Base-by-base conservation (phyloP, 2,797 vertebrate genomes). In the Petrocephalus sullivani region DNA sequence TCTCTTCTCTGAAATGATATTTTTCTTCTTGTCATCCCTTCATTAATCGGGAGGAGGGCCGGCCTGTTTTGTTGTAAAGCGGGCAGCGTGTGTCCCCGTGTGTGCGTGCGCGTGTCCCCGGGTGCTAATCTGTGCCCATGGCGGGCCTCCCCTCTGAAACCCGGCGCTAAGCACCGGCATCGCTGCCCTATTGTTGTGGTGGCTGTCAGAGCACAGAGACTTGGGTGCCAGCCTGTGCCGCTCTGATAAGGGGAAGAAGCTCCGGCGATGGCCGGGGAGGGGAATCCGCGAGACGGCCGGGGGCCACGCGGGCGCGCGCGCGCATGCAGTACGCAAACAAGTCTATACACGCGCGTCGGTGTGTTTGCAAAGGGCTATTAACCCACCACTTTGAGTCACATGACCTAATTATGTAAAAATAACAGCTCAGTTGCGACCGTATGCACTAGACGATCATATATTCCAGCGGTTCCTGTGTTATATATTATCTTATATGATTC, bases 221-320 rank as follows among this genome's bases (percentile, higher is more conserved):
- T 87, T 90, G 90, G 90, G 96, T 95, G 96, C 95, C 96, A 96
- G 97, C 94, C 97, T 98, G 97, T 96, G 95, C 96, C 92, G 53
- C 95, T 94, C 96, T 97, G 97, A 98, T 98, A 98, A 99, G 97
- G 95, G 95, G 97, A 97, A 97, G 97, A 97, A 96, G 97, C 98
- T 98, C 98, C 97, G 95, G 89, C 93, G 37, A 94, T 96, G 96
- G 95, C 95, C 97, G 94, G 94, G 95, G 95, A 96, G 95, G 93
- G 95, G 94, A 97, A 95, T 93, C 94, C 93, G 96, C 95, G 4
- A 71, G 67, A 41, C 67, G 12, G 67, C 67, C 14, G 33, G 33
- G 33, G 67, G 67, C 67, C 67, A 16, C 67, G 14, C 67, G 14
- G 67, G 67, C 5, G 16, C 33, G 16, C 33, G 16, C 5, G 2